These are phyloP conservation scores for Apogon hyalosoma DNA, from an alignment of 2,797 vertebrate genomes.

Conservation along the genomic window DNA sequence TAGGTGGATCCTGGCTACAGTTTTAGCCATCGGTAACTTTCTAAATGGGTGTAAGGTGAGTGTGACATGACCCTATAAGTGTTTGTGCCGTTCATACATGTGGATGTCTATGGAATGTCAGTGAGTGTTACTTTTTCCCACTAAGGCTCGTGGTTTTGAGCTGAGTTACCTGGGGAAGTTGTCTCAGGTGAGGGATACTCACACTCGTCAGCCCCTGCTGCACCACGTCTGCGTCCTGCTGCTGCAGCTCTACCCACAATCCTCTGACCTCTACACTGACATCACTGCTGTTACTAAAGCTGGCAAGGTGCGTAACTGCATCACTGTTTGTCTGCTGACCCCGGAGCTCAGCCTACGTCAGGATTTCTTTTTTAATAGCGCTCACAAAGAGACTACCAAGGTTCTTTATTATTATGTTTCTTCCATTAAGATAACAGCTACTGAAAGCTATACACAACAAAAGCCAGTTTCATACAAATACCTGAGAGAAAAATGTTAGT, in stretches of 20 bases:
- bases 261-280: conserved; percentile 85
- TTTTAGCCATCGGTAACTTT: conserved; percentile 86
- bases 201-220: conserved; percentile 81
- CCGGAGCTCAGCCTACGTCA: neutral
- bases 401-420: too few species aligned
- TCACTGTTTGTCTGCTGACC: neutral
- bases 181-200: conserved; percentile 85
- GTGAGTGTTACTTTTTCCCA: neutral
- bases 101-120: neutral
- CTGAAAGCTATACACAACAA: too few species aligned
- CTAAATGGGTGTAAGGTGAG: conserved; percentile 85
- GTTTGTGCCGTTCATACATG: too few species aligned
- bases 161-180: conserved; percentile 86
- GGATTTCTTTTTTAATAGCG: neutral
- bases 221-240: conserved; percentile 83
- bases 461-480: too few species aligned
- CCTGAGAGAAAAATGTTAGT: too few species aligned
- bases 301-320: conserved; percentile 76
- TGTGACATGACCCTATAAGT: neutral
- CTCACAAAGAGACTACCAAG: too few species aligned
- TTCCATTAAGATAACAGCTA: too few species aligned
- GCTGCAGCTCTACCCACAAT: conserved; percentile 83
- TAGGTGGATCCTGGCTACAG: conserved; percentile 82
- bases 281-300: conserved; percentile 81
- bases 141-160: conserved; percentile 85